Evolutionary conservation across 2,888 invertebrate genomes (phyloP).

Genomic region (Eupithecia centaureata): DNA sequence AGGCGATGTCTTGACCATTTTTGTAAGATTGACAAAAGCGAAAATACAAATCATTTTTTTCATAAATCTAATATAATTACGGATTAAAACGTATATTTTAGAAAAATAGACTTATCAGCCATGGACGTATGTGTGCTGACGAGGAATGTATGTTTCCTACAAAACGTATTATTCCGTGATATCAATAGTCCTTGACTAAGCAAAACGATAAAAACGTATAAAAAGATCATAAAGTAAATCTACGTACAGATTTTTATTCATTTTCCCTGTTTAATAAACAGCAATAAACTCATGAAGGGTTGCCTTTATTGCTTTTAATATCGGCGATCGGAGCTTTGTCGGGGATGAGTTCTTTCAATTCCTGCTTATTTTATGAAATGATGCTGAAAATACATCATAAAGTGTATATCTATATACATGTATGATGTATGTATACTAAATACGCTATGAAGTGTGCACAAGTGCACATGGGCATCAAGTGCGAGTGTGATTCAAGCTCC

Average conservation of each 20-base stretch:
- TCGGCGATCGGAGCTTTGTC: neutral
- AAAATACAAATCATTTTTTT: too few species aligned
- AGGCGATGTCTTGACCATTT: too few species aligned
- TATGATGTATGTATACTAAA: too few species aligned
- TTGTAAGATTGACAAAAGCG: too few species aligned
- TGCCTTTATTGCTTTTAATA: slow-evolving; percentile 18
- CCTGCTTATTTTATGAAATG: neutral
- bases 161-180: neutral
- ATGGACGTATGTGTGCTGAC: too few species aligned
- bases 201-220: neutral
- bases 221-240: slow-evolving; percentile 4
- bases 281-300: slow-evolving; percentile 26
- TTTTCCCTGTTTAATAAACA: slow-evolving; percentile 11
- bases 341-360: neutral
- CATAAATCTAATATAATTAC: too few species aligned
- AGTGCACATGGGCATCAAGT: neutral
- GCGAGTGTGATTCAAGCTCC: too few species aligned
- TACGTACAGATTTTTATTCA: neutral
- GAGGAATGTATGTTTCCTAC: too few species aligned
- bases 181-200: neutral
- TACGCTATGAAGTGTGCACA: neutral
- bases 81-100: too few species aligned
- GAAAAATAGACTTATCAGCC: too few species aligned
- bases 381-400: neutral
- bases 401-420: too few species aligned